phyloP scores from a whole-genome alignment of 2,113 vertebrate genomes.

The Lepus americanus region DNA sequence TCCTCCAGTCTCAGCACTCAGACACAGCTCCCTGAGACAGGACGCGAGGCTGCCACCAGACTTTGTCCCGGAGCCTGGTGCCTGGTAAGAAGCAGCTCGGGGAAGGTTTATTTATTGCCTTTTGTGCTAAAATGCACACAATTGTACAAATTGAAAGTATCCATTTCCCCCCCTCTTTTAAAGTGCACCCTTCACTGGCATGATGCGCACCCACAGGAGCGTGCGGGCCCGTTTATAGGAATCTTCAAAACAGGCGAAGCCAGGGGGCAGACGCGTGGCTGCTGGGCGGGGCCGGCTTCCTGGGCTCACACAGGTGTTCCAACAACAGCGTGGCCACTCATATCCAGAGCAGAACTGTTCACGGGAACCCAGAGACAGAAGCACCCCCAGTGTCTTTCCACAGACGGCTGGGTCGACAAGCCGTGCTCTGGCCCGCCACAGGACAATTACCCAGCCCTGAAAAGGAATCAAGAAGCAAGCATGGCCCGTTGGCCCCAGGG shows the following conservation, averaged over 20 bases:
- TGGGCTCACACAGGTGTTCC: not conserved
- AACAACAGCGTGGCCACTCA: fast-evolving
- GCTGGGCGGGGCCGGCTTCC: too few relatives aligned
- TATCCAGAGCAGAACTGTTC: not conserved
- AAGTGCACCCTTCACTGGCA: not conserved
- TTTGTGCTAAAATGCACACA: not conserved
- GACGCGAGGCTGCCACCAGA: too few relatives aligned
- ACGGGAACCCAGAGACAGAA: not conserved
- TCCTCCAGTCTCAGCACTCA: too few relatives aligned
- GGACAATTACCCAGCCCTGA: not conserved
- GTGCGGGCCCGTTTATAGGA: not conserved
- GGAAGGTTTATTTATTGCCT: not conserved
- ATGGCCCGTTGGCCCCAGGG: not conserved
- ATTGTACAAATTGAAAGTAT: too few relatives aligned
- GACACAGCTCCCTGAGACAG: too few relatives aligned
- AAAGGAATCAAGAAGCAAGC: not conserved
- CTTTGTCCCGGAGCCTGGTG: not conserved
- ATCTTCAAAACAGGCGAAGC: not conserved
- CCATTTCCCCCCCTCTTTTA: not conserved
- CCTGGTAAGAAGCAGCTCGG: not conserved
- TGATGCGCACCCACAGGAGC: not conserved
- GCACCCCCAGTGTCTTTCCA: fast-evolving
- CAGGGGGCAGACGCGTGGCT: not conserved
- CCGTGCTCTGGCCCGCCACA: not conserved
- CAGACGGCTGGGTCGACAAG: too few relatives aligned